Conservation (phyloP, 2,797 vertebrate species). For the Oophaga sylvatica region DNA sequence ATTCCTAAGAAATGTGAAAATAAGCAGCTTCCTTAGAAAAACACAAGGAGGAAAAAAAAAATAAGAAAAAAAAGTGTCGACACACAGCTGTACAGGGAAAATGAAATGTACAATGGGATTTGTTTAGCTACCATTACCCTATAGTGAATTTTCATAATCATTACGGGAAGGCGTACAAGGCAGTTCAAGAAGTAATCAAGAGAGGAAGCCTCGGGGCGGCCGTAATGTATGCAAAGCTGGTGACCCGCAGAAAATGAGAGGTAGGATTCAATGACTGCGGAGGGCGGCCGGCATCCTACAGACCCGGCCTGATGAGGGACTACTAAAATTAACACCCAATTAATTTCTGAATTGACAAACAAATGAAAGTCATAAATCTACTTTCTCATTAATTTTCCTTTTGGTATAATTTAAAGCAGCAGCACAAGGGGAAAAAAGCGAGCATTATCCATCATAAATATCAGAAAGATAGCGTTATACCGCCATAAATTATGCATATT, state of each 20-base stretch:
- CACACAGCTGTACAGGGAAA: slow-evolving; percentile 6
- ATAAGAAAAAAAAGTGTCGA: neutral
- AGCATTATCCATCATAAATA: slow-evolving; percentile 99
- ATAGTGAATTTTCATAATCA: slow-evolving; percentile 91
- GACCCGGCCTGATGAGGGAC: slow-evolving; percentile 92
- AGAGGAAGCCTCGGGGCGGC: slow-evolving; percentile 92
- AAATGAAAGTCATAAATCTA: slow-evolving; percentile 99
- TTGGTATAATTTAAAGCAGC: slow-evolving; percentile 96
- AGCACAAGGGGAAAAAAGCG: slow-evolving; percentile 88
- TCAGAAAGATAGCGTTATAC: slow-evolving; percentile 92
- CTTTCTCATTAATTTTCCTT: slow-evolving; percentile 97
- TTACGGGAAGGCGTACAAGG: slow-evolving; percentile 90
- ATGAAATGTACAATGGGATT: slow-evolving; percentile 69
- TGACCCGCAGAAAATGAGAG: slow-evolving; percentile 95
- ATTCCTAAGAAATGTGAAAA: neutral
- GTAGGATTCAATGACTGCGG: slow-evolving; percentile 92
- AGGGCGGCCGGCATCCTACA: slow-evolving; percentile 86
- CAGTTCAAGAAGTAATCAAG: slow-evolving; percentile 98
- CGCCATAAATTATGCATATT: slow-evolving; percentile 88
- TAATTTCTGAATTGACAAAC: slow-evolving; percentile 99
- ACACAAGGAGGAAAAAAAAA: neutral
- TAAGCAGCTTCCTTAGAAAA: neutral
- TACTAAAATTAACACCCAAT: slow-evolving; percentile 99
- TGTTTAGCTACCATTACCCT: slow-evolving; percentile 83
- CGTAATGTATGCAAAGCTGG: slow-evolving; percentile 98